A percentile compares a stretch with the other conserved stretches of the same genome.
These are phyloP conservation scores for Porites rus DNA, from an alignment of 92 coral and sea anemone species.

Conservation along the genomic window DNA sequence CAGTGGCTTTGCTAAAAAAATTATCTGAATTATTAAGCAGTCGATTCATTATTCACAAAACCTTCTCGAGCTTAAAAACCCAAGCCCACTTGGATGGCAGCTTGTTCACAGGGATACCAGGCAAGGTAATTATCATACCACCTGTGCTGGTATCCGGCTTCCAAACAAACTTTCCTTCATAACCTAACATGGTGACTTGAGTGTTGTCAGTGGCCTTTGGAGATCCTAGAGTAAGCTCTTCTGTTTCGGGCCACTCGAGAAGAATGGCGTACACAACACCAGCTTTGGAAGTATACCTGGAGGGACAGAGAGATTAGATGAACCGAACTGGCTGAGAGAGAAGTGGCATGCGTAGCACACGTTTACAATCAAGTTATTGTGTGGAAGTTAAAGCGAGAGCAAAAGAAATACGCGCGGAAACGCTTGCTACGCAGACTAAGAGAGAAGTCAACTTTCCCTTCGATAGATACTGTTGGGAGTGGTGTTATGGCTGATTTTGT, in stretches of 20 bases:
- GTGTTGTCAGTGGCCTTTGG: slow-evolving; percentile 62
- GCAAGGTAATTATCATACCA: slow-evolving; percentile 82
- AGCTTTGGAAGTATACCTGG: slow-evolving; percentile 87
- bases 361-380: no score
- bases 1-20: no score
- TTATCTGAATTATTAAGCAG: background rate
- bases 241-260: slow-evolving; percentile 87
- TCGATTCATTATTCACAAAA: slow-evolving; percentile 1
- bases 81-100: slow-evolving; percentile 95
- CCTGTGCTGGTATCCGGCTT: slow-evolving; percentile 42
- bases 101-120: slow-evolving; percentile 77
- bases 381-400: no score
- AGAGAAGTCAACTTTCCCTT: no score
- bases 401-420: no score
- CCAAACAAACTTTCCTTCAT: slow-evolving; percentile 80
- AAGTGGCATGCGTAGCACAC: no score
- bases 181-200: slow-evolving; percentile 88
- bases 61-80: slow-evolving; percentile 80
- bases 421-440: no score
- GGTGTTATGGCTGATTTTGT: no score
- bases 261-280: slow-evolving; percentile 85
- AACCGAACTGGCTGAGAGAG: no score
- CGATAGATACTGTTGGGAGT: no score
- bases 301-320: background rate
- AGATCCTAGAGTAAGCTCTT: slow-evolving; percentile 62